Conservation (phyloP, 2,888 invertebrate species). For the Zele albiditarsus region DNA sequence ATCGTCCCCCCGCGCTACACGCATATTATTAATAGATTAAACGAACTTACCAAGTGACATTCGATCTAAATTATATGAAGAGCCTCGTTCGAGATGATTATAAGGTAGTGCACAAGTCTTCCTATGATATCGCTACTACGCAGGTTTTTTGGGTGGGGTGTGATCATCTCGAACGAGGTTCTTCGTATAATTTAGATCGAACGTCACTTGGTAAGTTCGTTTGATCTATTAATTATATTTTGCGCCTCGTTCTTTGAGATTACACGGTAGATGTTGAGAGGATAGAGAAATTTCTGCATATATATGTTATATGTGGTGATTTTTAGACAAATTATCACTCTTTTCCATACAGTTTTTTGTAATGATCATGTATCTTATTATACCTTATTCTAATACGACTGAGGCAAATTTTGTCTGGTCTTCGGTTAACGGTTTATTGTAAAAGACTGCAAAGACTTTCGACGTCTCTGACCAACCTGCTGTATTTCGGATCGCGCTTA, state of each 20-base stretch:
- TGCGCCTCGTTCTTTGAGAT: slow-evolving; percentile 26
- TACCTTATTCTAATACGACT: no score
- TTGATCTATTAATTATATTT: slow-evolving; percentile 29
- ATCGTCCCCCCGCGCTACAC: no score
- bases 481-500: no score
- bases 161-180: slow-evolving; percentile 32
- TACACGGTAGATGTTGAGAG: slow-evolving; percentile 29
- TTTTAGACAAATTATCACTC: no score
- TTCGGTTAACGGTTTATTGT: not conserved
- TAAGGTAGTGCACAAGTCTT: not conserved
- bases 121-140: not conserved
- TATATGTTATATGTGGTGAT: no score
- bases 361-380: slow-evolving; percentile 25
- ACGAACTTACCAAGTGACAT: slow-evolving; percentile 23
- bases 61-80: slow-evolving; percentile 15
- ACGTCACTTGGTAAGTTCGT: slow-evolving; percentile 13
- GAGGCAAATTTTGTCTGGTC: slow-evolving; percentile 27
- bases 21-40: slow-evolving; percentile 15
- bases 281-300: not conserved
- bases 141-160: slow-evolving; percentile 11
- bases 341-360: slow-evolving; percentile 5
- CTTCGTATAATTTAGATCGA: slow-evolving; percentile 33
- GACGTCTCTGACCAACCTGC: no score
- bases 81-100: slow-evolving; percentile 1
- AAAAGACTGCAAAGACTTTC: no score